Evolutionary conservation across 2,888 invertebrate genomes (phyloP), one percentile per base, ranked within the genome.

Genomic region (Syrista parreyssii): DNA sequence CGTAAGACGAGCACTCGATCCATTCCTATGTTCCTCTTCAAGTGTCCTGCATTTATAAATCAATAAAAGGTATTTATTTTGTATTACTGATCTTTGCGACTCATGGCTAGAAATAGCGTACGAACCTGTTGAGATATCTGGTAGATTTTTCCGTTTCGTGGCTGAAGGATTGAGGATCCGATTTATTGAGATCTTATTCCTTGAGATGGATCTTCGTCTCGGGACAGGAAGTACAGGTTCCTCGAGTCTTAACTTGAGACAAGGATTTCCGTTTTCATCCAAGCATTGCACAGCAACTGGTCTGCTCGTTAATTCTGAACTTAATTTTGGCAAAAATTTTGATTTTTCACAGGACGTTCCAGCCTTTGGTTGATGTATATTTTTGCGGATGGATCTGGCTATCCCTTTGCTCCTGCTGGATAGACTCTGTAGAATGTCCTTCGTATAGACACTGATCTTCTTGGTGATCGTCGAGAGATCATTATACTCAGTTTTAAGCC

Each of bases 381-480:
- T 71, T 15, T 71, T 71, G 9, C 31, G 31, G 12, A 32, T 32
- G 3, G 71, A 71, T 30, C 71, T n/a, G 2, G 71, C 71, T 6
- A 32, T 32, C 31, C 71, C 71, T 71, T 68, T 84, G n/a, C 76
- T 76, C 73, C 72, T 84, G 34, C 40, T 79, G 35, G 81, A 68
- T n/a, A 87, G 76, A 75, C 82, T 79, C 68, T 33, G 78, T 30
- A 87, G 79, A 72, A 87, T 86, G 11, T 87, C 85, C 74, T 80
- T 87, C 12, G 87, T 86, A 68, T 85, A 87, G 11, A 82, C 73
- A 35, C 83, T 86, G 72, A 87, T 83, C 79, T 85, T 87, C 76
- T 68, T 83, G 31, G 87, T 85, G 68, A 87, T 86, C n/a, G 78
- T 78, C 1, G 83, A 82, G 6, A 87, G 77, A 74, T 87, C 87